These are phyloP conservation scores for Ypsolopha scabrella DNA, from an alignment of 2,888 invertebrate species.

Conservation along the genomic window DNA sequence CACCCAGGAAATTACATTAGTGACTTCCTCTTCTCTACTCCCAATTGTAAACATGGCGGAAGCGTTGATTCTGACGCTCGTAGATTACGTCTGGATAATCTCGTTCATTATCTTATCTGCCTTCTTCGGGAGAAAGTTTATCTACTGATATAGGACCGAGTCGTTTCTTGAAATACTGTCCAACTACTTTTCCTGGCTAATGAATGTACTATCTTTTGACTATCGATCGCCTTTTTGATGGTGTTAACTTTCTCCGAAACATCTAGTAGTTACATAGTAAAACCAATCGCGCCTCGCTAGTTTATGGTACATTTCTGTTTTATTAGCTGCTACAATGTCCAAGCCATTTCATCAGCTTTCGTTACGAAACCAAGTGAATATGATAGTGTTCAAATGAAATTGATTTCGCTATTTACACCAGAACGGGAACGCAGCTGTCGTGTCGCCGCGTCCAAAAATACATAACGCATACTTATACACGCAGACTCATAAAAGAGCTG, in stretches of 20 bases:
- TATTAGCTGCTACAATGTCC: slow-evolving; percentile 8
- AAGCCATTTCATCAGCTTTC: slow-evolving; percentile 3
- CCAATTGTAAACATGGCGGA: slow-evolving; percentile 40
- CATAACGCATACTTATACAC: slow-evolving; percentile 10
- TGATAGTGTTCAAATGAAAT: neutral
- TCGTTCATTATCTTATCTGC: slow-evolving; percentile 42
- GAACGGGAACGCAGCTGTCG: slow-evolving; percentile 12
- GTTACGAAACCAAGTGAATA: neutral
- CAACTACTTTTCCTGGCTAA: neutral
- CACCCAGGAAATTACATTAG: neutral
- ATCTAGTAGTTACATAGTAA: neutral
- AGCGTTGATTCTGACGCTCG: slow-evolving; percentile 39
- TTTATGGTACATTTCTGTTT: slow-evolving; percentile 5
- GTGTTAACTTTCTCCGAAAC: neutral
- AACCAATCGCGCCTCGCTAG: neutral
- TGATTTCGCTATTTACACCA: slow-evolving; percentile 6
- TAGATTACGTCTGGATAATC: slow-evolving; percentile 51
- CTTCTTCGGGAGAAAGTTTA: slow-evolving; percentile 49
- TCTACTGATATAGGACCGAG: slow-evolving; percentile 14
- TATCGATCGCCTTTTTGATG: neutral
- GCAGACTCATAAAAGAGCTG: slow-evolving; percentile 12
- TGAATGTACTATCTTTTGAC: neutral
- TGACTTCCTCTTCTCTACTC: slow-evolving; percentile 18
- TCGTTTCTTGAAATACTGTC: neutral
- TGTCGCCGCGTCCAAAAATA: slow-evolving; percentile 16